Evolutionary conservation across 2,113 vertebrate species (phyloP).

Genomic region (Lamprologus tigripictilis): DNA sequence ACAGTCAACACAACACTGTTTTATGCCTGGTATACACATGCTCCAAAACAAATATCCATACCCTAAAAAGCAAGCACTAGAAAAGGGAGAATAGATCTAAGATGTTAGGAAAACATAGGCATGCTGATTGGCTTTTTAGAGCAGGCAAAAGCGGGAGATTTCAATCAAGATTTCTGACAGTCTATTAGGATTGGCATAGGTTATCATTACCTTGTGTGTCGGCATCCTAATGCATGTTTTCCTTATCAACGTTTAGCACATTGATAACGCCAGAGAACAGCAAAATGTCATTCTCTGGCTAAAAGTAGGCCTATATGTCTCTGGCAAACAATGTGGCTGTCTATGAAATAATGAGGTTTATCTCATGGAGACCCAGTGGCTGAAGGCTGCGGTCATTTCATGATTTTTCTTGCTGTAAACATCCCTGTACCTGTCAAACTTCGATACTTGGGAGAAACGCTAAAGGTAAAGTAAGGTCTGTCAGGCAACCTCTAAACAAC

Average conservation of each 20-base stretch:
- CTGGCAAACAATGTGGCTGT: slow-evolving; percentile 37
- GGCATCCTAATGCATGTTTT: slow-evolving; percentile 66
- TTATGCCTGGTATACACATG: background rate
- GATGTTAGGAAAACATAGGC: background rate
- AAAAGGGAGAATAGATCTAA: background rate
- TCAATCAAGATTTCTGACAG: slow-evolving; percentile 73
- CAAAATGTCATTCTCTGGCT: slow-evolving; percentile 45
- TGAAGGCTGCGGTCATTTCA: background rate
- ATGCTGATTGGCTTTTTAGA: slow-evolving; percentile 60
- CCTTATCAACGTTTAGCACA: slow-evolving; percentile 66
- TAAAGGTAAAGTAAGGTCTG: background rate
- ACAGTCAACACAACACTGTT: background rate
- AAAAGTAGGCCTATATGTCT: slow-evolving; percentile 26
- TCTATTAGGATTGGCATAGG: slow-evolving; percentile 70
- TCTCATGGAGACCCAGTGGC: background rate
- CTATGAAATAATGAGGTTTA: slow-evolving; percentile 46
- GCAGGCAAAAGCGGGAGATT: slow-evolving; percentile 59
- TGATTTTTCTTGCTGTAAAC: background rate
- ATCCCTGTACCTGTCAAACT: background rate
- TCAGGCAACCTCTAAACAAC: background rate
- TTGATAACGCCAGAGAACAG: slow-evolving; percentile 47
- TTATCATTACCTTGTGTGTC: slow-evolving; percentile 69
- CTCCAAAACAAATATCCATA: slow-evolving; percentile 11
- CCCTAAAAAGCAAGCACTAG: background rate
- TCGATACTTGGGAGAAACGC: background rate